phyloP scores from a whole-genome alignment of 1,140 invertebrate species.

The Drosophila pallidifrons region DNA sequence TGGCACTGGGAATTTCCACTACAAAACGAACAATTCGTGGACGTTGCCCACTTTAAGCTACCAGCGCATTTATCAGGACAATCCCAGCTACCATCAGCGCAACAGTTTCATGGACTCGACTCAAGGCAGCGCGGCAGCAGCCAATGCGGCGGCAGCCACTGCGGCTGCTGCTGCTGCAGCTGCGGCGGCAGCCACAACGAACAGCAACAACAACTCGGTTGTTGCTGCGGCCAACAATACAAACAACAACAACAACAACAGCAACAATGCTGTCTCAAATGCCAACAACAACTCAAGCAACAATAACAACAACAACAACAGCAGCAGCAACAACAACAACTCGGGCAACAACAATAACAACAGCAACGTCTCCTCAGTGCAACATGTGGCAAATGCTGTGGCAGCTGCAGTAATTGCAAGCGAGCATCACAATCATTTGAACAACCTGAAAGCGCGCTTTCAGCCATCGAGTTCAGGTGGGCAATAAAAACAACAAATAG shows the following conservation, averaged over 20 bases:
- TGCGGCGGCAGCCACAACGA: slow-evolving; percentile 9
- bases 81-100: slow-evolving; percentile 75
- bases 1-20: slow-evolving; percentile 82
- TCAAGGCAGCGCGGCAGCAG: slow-evolving; percentile 37
- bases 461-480: slow-evolving; percentile 73
- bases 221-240: neutral
- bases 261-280: slow-evolving; percentile 30
- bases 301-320: slow-evolving; percentile 29
- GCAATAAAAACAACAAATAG: neutral
- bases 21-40: slow-evolving; percentile 84
- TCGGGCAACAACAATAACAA: slow-evolving; percentile 42
- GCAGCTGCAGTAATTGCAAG: slow-evolving; percentile 78
- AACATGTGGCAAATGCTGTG: slow-evolving; percentile 80
- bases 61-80: slow-evolving; percentile 78
- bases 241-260: slow-evolving; percentile 45
- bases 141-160: slow-evolving; percentile 36
- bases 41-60: slow-evolving; percentile 76
- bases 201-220: slow-evolving; percentile 1
- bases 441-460: slow-evolving; percentile 75
- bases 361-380: slow-evolving; percentile 64
- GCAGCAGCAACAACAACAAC: slow-evolving; percentile 27
- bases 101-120: slow-evolving; percentile 66
- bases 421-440: slow-evolving; percentile 78
- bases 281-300: slow-evolving; percentile 9
- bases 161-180: slow-evolving; percentile 24